These are phyloP conservation scores for Limnephilus auricula DNA, from an alignment of 2,888 invertebrate genomes.

Conservation along the genomic window DNA sequence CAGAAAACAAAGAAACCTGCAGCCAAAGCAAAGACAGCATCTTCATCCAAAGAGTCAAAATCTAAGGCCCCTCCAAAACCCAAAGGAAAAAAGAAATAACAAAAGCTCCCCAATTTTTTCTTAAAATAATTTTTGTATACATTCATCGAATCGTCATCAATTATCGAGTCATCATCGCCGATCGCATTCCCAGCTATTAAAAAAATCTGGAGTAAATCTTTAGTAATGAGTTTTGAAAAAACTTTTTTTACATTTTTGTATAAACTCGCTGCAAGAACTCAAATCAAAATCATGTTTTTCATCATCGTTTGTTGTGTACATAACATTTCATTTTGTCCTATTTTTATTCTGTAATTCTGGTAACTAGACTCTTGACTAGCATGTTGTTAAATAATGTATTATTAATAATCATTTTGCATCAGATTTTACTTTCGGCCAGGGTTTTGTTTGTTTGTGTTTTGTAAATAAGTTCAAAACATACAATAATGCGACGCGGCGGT, in stretches of 20 bases:
- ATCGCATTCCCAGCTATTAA: background rate
- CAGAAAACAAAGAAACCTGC: conserved; percentile 68
- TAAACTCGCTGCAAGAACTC: background rate
- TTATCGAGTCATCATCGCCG: background rate
- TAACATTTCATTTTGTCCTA: background rate
- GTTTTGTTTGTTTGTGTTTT: too few relatives aligned
- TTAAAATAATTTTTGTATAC: background rate
- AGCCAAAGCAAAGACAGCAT: conserved; percentile 66
- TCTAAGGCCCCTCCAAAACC: background rate
- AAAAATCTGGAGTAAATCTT: background rate
- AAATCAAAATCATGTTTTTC: background rate
- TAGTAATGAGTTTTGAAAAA: background rate
- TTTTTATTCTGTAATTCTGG: background rate
- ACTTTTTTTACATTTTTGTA: background rate
- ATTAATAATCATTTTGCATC: background rate
- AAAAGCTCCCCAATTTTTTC: background rate
- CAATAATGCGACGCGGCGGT: too few relatives aligned
- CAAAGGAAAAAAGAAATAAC: conserved; percentile 26
- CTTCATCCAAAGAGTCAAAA: conserved; percentile 38
- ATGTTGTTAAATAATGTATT: background rate
- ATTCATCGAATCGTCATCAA: background rate
- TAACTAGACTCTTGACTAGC: background rate
- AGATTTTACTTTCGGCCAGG: background rate
- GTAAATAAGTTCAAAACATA: too few relatives aligned
- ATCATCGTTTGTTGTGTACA: background rate